Evolutionary conservation across 1,140 invertebrate species (phyloP), one percentile per base, ranked within the genome.

Genomic region (Gonatopus flavifemur): DNA sequence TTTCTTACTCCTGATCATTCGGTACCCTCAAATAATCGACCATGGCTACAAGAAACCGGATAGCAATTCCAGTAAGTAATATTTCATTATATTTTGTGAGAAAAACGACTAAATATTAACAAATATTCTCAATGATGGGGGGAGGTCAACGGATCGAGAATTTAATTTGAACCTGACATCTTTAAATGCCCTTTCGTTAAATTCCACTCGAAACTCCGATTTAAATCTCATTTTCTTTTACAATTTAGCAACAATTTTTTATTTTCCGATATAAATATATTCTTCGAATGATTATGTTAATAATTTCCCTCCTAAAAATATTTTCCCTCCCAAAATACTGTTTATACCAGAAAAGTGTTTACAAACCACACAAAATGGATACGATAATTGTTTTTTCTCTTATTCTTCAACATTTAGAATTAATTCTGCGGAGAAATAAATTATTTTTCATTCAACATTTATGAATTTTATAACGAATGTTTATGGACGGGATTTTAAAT

Each of bases 31-130:
- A 37, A 43, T 13, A 54, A 25, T 50, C 49, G 20, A 62, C 48
- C 12, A 74, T 74, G 72, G 72, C 70, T 21, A 59, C 62, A 40
- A 72, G 63, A 63, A 68, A 59, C 62, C 64, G 68, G 32, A 56
- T 51, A 2, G 50, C 57, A 20, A 35, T 62, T 42, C 40, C 60
- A 64, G 72, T 74, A 22, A 72, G 70, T 59, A 16, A 22, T 44
- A n/a, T 43, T 16, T 25, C 10, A 21, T 22, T 8, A 44, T 15
- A 5, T 4, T 8, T 36, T 6, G n/a, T n/a, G n/a, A n/a, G n/a
- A n/a, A n/a, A n/a, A n/a, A n/a, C n/a, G n/a, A n/a, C n/a, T n/a
- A n/a, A n/a, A n/a, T n/a, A n/a, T n/a, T n/a, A n/a, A n/a, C n/a
- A n/a, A 51, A 50, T 33, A 16, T 15, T 8, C 22, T n/a, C 4